Conservation (phyloP, 2,797 vertebrate species). For the Acrossocheilus fasciatus region DNA sequence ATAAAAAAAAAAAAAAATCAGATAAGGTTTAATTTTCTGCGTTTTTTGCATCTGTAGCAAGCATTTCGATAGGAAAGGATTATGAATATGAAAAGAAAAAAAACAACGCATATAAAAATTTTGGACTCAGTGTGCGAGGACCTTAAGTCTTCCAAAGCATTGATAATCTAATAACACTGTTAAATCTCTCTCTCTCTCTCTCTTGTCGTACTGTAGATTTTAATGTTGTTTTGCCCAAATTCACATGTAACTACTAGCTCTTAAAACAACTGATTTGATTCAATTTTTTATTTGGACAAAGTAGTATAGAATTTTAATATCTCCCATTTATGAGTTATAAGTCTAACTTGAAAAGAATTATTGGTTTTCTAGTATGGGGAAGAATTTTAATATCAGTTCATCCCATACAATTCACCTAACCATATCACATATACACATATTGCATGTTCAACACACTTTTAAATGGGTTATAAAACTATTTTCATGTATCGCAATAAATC, state of each 20-base stretch:
- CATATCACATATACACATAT: not conserved
- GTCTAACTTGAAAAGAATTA: not conserved
- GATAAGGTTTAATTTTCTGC: no score
- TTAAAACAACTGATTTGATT: not conserved
- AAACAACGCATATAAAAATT: no score
- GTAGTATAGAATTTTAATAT: not conserved
- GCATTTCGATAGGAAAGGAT: not conserved
- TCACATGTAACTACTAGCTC: not conserved
- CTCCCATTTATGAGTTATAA: not conserved
- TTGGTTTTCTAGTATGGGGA: not conserved
- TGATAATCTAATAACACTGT: not conserved
- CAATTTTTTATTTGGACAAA: not conserved
- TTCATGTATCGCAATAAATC: slow-evolving; percentile 8
- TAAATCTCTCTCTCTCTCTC: not conserved
- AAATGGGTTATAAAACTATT: slow-evolving; percentile 27
- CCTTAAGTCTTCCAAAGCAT: no score
- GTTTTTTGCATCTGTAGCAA: not conserved
- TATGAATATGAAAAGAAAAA: no score
- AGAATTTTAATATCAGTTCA: not conserved
- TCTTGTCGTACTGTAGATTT: not conserved
- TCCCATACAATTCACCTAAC: not conserved
- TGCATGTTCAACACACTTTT: not conserved
- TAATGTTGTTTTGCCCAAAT: not conserved
- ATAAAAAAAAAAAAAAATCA: not conserved
- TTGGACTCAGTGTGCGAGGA: no score